phyloP scores from a whole-genome alignment of 2,113 vertebrate genomes.

The Anoplopoma fimbria region DNA sequence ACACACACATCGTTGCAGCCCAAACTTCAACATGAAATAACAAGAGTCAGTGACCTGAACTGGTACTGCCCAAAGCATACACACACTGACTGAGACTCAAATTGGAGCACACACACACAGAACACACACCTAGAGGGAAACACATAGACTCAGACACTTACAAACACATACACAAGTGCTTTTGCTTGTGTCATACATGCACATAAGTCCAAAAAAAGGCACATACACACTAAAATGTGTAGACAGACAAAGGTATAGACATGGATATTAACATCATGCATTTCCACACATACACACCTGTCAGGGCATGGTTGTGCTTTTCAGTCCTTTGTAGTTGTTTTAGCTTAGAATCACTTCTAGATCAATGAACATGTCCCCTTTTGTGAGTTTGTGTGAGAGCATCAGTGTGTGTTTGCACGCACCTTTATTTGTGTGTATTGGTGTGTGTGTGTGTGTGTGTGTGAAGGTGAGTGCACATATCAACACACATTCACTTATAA shows the following conservation, averaged over 20 bases:
- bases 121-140: constrained; percentile 44
- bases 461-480: constrained; percentile 38
- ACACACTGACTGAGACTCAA: constrained; percentile 42
- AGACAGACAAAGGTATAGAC: constrained; percentile 47
- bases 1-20: constrained; percentile 36
- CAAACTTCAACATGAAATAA: constrained; percentile 72
- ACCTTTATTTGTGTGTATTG: neutral
- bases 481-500: constrained; percentile 15
- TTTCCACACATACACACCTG: constrained; percentile 60
- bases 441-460: neutral
- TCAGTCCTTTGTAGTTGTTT: constrained; percentile 73
- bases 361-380: constrained; percentile 76
- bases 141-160: constrained; percentile 11
- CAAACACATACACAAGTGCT: constrained; percentile 1
- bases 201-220: constrained; percentile 10
- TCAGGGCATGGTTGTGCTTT: constrained; percentile 70
- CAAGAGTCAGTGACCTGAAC: constrained; percentile 78
- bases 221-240: constrained; percentile 6
- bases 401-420: constrained; percentile 16
- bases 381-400: constrained; percentile 49
- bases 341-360: constrained; percentile 76
- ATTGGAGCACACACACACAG: constrained; percentile 25
- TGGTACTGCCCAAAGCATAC: constrained; percentile 66
- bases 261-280: constrained; percentile 51
- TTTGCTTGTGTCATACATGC: constrained; percentile 20